These are phyloP conservation scores for Tyto alba DNA, from an alignment of 2,113 vertebrate genomes.

Conservation along the genomic window DNA sequence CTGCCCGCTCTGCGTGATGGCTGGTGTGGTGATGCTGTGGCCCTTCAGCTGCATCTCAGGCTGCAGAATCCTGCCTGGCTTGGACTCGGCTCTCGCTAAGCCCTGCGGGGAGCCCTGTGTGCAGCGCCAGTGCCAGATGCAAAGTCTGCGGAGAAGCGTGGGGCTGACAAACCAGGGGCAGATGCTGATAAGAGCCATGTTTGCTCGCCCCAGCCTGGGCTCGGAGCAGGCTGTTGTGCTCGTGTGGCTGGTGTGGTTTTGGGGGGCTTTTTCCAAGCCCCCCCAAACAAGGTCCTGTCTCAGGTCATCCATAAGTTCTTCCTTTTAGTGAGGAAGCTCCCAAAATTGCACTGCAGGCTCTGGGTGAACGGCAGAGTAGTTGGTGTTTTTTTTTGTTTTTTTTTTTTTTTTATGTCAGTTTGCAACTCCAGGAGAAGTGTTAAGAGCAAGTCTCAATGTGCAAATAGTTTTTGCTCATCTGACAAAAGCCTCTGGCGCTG, in stretches of 20 bases:
- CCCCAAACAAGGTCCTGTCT: background rate
- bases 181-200: background rate
- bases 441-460: background rate
- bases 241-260: background rate
- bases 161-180: background rate
- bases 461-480: background rate
- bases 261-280: background rate
- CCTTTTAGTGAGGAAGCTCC: background rate
- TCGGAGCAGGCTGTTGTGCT: fast-evolving
- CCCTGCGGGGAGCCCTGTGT: background rate
- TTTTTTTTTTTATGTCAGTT: background rate
- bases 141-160: background rate
- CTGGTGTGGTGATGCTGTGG: background rate
- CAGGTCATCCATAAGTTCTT: background rate
- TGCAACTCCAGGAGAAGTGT: background rate
- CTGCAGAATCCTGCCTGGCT: background rate
- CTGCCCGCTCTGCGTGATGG: background rate
- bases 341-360: background rate
- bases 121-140: background rate
- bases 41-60: background rate
- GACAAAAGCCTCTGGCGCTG: background rate
- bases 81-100: background rate
- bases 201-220: background rate
- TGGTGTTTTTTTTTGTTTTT: background rate
- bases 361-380: background rate